phyloP scores from a whole-genome alignment of 2,113 vertebrate species.

The Rhinichthys klamathensis region DNA sequence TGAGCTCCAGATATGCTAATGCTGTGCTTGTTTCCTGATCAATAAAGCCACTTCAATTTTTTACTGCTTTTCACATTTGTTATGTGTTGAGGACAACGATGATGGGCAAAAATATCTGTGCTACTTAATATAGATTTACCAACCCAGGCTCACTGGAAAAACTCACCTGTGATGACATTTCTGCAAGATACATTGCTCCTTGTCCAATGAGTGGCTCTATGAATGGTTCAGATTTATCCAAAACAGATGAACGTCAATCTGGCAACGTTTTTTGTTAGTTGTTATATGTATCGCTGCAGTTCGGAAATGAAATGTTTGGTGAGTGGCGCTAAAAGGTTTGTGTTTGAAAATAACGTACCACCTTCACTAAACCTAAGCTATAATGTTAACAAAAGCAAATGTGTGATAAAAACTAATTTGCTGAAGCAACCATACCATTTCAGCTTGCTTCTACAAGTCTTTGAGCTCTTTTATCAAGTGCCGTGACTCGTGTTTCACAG shows the following conservation, averaged over 20 bases:
- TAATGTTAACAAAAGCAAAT: neutral
- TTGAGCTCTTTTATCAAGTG: neutral
- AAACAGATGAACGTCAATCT: neutral
- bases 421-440: neutral
- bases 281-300: no score
- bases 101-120: neutral
- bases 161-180: no score
- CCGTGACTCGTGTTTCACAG: no score
- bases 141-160: neutral
- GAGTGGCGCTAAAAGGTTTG: neutral
- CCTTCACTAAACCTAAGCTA: neutral
- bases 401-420: neutral
- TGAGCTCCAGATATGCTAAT: conserved; percentile 59
- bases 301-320: neutral
- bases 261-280: neutral
- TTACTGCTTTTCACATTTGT: conserved; percentile 27
- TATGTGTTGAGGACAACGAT: neutral
- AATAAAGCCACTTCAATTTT: conserved; percentile 58
- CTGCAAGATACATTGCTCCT: no score
- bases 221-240: neutral
- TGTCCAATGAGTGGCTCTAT: neutral
- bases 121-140: neutral
- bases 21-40: conserved; percentile 63
- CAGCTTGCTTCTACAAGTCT: neutral
- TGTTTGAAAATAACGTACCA: neutral